Base-by-base conservation (phyloP, 1,140 invertebrate species). In the Papilio dardanus region DNA sequence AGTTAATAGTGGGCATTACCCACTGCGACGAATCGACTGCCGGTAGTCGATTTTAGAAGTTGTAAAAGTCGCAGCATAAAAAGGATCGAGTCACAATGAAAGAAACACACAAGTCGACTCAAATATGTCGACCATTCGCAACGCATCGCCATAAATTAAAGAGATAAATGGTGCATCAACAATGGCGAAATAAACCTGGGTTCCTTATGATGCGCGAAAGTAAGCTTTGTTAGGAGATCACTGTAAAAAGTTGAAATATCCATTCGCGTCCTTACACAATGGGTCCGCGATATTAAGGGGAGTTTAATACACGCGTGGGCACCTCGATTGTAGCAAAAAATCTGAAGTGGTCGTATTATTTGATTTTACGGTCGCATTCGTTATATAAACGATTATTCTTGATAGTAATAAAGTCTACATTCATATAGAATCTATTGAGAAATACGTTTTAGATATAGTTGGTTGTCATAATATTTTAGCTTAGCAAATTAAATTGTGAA, bases 151-250 rank as follows among this genome's bases (percentile, higher is more conserved):
- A 92, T 92, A 92, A 92, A 92, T 92, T 91, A 87, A 85, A 83
- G 84, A 91, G 90, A 92, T 92, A 92, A 92, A 92, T 92, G 90
- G 90, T 84, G 65, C 78, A 76, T 82, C 83, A 88, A 92, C 90
- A 92, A 92, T 92, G 86, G 90, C 79, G 86, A 87, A 92, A 91
- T 92, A 91, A 88, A 88, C 87, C 87, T 81, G 81, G 76, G 80
- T 86, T 89, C 87, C 89, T 91, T 90, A 86, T 90, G 86, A 90
- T 83, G 83, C 84, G 81, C 83, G 77, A 90, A 88, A 86, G 86
- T 77, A 81, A 80, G 77, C 79, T 76, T 83, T 83, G 78, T 83
- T 71, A 58, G 67, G 67, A 69, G 35, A 37, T 62, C 31, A 21
- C 66, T 28, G 66, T 76, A 81, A 81, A 79, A 79, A 78, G 40